Evolutionary conservation across 2,797 vertebrate species (phyloP).

Genomic region (Selene dorsalis): DNA sequence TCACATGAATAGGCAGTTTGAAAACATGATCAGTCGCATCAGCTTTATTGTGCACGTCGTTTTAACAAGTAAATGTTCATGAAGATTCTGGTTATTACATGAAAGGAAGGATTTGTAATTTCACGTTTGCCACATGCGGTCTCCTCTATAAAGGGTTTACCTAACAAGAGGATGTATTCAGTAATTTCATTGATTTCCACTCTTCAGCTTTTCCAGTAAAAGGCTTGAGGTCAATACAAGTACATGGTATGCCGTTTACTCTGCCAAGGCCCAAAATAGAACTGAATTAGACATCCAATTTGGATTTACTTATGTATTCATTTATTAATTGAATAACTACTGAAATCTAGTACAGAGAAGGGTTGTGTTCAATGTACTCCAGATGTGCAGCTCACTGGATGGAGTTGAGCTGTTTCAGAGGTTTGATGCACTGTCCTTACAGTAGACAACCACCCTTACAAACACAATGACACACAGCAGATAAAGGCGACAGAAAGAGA

Average conservation of each 20-base stretch:
- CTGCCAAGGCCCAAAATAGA: conserved; percentile 29
- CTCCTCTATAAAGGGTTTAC: conserved; percentile 35
- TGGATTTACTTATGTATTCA: conserved; percentile 12
- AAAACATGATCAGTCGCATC: not conserved
- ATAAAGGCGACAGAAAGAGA: conserved; percentile 71
- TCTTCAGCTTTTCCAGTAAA: conserved; percentile 52
- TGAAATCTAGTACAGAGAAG: not conserved
- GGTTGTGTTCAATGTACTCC: conserved; percentile 8
- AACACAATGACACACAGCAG: conserved; percentile 68
- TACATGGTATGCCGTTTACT: conserved; percentile 36
- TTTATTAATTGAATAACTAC: conserved; percentile 26
- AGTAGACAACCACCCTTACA: conserved; percentile 66
- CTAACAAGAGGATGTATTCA: conserved; percentile 46
- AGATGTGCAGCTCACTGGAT: not conserved
- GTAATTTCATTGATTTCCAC: conserved; percentile 62
- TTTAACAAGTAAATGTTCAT: conserved; percentile 2
- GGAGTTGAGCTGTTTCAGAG: conserved; percentile 36
- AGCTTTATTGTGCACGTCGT: not conserved
- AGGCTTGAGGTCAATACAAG: conserved; percentile 51
- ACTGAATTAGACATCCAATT: conserved; percentile 10
- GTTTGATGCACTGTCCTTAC: conserved; percentile 62
- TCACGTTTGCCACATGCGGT: not conserved
- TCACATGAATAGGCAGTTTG: not conserved
- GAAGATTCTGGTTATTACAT: not conserved
- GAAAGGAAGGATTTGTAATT: not conserved